phyloP scores from a whole-genome alignment of 2,113 vertebrate species.

The Saimiri boliviensis region DNA sequence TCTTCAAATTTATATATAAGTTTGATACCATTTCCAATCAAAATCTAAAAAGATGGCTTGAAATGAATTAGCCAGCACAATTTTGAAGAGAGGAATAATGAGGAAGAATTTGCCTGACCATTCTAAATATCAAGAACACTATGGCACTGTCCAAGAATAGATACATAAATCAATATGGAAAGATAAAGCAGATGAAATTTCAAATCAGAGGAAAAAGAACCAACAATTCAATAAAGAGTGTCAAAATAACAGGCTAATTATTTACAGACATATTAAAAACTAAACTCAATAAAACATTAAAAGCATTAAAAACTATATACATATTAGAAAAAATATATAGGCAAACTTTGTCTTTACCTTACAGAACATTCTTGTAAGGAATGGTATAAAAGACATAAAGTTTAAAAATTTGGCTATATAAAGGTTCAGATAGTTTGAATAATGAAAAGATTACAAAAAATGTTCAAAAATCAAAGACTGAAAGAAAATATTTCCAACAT shows the following conservation, averaged over 20 bases:
- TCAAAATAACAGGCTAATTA: background rate
- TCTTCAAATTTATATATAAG: background rate
- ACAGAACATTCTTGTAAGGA: background rate
- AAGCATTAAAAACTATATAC: constrained; percentile 21
- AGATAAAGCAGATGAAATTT: background rate
- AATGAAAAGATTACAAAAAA: background rate
- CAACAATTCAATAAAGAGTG: background rate
- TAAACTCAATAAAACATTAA: constrained; percentile 22
- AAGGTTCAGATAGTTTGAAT: constrained; percentile 13
- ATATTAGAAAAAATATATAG: background rate
- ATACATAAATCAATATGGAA: background rate
- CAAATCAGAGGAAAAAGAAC: background rate
- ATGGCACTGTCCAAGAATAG: background rate
- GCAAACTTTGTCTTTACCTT: background rate
- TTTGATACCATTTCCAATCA: background rate
- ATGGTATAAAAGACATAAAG: background rate
- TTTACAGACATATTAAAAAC: constrained; percentile 20
- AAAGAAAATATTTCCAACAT: background rate
- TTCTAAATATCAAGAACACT: background rate
- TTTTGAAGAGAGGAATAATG: background rate
- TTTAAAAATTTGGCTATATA: background rate
- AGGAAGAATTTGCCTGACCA: background rate
- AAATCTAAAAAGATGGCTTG: background rate
- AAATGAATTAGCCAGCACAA: background rate
- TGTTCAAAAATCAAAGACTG: background rate